phyloP scores from a whole-genome alignment of 2,113 vertebrate genomes.

The Campylomormyrus tamandua region DNA sequence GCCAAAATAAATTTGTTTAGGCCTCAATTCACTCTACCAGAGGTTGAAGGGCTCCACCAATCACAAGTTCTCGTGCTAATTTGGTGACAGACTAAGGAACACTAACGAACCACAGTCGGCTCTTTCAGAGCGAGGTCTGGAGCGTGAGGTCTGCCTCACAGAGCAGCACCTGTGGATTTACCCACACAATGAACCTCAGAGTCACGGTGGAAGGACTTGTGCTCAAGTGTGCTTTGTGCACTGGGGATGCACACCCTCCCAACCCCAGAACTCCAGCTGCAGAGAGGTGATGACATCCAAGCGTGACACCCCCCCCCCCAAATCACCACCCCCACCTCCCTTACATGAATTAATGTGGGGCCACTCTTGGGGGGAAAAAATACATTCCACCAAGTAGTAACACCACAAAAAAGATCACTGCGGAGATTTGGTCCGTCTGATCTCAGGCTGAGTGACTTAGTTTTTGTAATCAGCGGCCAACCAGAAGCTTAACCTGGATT shows the following conservation, averaged over 20 bases:
- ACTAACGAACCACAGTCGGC: neutral
- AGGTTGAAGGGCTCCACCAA: neutral
- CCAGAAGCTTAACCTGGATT: constrained; percentile 3
- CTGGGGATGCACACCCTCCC: neutral
- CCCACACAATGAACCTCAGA: neutral
- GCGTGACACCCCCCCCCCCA: neutral
- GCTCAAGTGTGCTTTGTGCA: constrained; percentile 1
- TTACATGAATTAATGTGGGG: neutral
- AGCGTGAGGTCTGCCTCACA: neutral
- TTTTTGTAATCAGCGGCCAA: neutral
- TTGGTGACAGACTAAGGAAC: neutral
- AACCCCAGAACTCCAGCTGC: neutral
- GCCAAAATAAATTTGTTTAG: neutral
- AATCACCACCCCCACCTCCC: neutral
- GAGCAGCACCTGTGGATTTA: neutral
- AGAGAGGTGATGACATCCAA: constrained; percentile 6
- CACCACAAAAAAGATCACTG: neutral
- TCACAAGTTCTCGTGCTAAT: neutral
- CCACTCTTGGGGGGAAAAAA: neutral
- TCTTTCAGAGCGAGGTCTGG: neutral
- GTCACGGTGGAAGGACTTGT: neutral
- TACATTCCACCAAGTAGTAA: neutral
- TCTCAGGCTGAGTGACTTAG: neutral
- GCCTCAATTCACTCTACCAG: neutral
- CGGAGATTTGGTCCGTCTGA: neutral